A percentile compares a stretch with the other conserved stretches of the same genome.
Conservation (phyloP, 1,140 invertebrate species). For the Sminthurinus signatus region DNA sequence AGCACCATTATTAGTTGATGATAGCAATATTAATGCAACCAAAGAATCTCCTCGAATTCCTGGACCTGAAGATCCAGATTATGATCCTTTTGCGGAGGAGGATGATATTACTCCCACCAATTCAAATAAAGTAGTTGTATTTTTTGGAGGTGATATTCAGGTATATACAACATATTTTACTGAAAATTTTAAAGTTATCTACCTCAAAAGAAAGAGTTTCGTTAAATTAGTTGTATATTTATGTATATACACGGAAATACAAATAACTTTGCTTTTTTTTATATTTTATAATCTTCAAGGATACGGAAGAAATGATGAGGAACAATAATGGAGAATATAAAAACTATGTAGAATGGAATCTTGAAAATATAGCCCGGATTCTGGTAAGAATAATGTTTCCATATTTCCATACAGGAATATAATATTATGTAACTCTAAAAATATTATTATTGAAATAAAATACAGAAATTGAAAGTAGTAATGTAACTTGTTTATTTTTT, state of each 20-base stretch:
- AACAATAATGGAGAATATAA: constrained; percentile 27
- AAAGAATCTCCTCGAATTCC: not conserved
- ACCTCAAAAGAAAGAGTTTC: no score
- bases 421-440: no score
- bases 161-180: constrained; percentile 46
- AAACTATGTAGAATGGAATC: constrained; percentile 25
- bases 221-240: no score
- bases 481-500: no score
- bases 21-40: not conserved
- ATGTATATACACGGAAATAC: no score
- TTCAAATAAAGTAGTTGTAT: constrained; percentile 55
- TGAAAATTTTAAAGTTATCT: no score
- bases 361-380: constrained; percentile 18
- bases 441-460: no score
- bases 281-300: constrained; percentile 50
- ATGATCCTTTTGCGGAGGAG: constrained; percentile 4
- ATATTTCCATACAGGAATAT: no score
- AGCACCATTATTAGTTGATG: constrained; percentile 2
- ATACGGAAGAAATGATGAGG: constrained; percentile 59
- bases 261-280: no score
- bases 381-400: no score
- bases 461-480: no score
- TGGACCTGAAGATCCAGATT: constrained; percentile 11
- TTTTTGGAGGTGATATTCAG: constrained; percentile 83
- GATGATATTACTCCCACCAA: constrained; percentile 3